phyloP scores from a whole-genome alignment of 2,113 vertebrate species.

The Piprites chloris region DNA sequence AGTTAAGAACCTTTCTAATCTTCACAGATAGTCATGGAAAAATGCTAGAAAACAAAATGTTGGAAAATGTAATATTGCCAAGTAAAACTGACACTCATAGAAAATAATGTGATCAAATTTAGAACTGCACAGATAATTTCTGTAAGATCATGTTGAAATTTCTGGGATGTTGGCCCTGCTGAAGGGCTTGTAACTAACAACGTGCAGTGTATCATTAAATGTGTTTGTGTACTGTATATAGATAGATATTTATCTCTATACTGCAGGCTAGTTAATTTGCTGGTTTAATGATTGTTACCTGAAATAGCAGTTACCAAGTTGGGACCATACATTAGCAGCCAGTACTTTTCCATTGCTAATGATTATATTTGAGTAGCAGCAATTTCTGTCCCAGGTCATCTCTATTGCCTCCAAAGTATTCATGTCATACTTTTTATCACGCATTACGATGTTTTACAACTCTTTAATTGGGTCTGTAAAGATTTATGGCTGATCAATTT shows the following conservation, averaged over 20 bases:
- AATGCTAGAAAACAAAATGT: conserved; percentile 75
- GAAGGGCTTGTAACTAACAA: conserved; percentile 55
- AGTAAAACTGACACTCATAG: conserved; percentile 73
- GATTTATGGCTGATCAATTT: conserved; percentile 41
- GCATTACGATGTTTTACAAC: conserved; percentile 13
- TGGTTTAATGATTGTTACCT: conserved; percentile 72
- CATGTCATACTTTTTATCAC: background rate
- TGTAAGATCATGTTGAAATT: conserved; percentile 51
- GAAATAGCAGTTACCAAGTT: conserved; percentile 62
- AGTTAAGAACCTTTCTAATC: conserved; percentile 86
- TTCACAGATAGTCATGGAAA: conserved; percentile 78
- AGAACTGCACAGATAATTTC: conserved; percentile 69
- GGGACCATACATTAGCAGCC: background rate
- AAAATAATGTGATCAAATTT: conserved; percentile 70
- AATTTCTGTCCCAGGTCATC: conserved; percentile 19
- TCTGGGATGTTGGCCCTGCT: conserved; percentile 37
- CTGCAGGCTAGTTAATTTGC: background rate
- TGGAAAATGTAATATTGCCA: conserved; percentile 76
- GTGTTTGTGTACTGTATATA: conserved; percentile 40
- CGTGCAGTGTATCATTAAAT: conserved; percentile 1
- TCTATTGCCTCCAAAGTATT: background rate
- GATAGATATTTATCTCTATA: conserved; percentile 74
- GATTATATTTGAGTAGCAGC: background rate
- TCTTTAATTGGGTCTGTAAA: conserved; percentile 14
- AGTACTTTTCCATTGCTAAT: conserved; percentile 66